Conservation (phyloP, 2,797 vertebrate species). For the Oceanodroma leucorhoa region DNA sequence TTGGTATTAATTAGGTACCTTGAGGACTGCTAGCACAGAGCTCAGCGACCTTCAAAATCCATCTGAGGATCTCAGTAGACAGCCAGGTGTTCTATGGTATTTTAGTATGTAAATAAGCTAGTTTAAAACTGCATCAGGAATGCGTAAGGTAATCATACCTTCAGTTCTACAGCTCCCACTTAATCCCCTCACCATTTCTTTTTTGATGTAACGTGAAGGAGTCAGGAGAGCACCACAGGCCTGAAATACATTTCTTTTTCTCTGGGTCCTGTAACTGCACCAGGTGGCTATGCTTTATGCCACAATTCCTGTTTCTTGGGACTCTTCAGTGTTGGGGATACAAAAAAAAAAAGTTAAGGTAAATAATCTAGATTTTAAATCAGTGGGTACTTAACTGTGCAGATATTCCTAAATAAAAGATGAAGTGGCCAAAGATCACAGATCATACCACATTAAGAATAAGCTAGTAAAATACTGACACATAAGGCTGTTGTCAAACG, state of each 20-base stretch:
- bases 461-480: neutral
- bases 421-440: neutral
- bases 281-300: neutral
- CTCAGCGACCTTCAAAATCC: neutral
- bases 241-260: neutral
- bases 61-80: neutral
- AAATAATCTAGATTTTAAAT: neutral
- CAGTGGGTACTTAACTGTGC: neutral
- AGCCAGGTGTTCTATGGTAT: neutral
- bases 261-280: neutral
- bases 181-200: neutral
- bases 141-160: fast-evolving
- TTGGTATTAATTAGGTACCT: neutral
- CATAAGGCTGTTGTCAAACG: neutral
- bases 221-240: neutral
- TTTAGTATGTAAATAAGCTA: neutral
- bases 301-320: neutral
- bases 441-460: neutral
- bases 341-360: neutral
- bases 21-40: neutral
- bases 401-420: neutral
- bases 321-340: no score
- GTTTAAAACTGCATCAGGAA: neutral
- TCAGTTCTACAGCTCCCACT: neutral
- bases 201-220: neutral